These are phyloP conservation scores for Hippoglossus stenolepis DNA, from an alignment of 2,113 vertebrate genomes.

Conservation along the genomic window DNA sequence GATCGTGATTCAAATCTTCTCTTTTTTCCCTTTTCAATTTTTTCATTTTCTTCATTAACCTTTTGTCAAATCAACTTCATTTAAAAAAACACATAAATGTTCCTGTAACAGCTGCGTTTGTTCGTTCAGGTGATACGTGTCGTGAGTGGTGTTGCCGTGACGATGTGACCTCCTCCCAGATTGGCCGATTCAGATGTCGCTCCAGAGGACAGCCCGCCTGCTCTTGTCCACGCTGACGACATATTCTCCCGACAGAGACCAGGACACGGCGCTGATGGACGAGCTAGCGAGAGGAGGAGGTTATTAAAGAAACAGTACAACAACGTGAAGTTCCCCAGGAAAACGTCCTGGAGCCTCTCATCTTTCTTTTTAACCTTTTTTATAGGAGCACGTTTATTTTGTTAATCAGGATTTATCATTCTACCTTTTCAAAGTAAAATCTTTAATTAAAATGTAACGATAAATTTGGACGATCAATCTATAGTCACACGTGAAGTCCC, in stretches of 20 bases:
- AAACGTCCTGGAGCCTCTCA: neutral
- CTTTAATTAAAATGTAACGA: too few relatives aligned
- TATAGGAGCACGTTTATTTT: too few relatives aligned
- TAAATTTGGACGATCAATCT: too few relatives aligned
- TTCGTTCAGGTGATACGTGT: neutral
- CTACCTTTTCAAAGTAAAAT: too few relatives aligned
- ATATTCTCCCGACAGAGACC: constrained; percentile 85
- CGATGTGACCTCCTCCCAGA: neutral
- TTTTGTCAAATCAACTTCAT: too few relatives aligned
- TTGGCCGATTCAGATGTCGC: constrained; percentile 74
- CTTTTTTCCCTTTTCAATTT: too few relatives aligned
- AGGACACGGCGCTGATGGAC: constrained; percentile 87
- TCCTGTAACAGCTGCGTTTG: neutral
- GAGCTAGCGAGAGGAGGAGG: constrained; percentile 65
- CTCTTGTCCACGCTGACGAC: constrained; percentile 89
- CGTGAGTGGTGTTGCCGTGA: too few relatives aligned
- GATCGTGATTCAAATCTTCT: neutral
- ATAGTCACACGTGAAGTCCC: neutral
- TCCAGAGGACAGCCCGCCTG: constrained; percentile 87
- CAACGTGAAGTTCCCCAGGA: neutral
- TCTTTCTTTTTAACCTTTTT: neutral
- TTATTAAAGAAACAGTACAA: neutral
- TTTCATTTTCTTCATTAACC: too few relatives aligned
- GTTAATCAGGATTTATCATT: too few relatives aligned
- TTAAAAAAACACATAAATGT: too few relatives aligned